Evolutionary conservation across 2,113 vertebrate genomes (phyloP).

Genomic region (Lophochroa leadbeateri): DNA sequence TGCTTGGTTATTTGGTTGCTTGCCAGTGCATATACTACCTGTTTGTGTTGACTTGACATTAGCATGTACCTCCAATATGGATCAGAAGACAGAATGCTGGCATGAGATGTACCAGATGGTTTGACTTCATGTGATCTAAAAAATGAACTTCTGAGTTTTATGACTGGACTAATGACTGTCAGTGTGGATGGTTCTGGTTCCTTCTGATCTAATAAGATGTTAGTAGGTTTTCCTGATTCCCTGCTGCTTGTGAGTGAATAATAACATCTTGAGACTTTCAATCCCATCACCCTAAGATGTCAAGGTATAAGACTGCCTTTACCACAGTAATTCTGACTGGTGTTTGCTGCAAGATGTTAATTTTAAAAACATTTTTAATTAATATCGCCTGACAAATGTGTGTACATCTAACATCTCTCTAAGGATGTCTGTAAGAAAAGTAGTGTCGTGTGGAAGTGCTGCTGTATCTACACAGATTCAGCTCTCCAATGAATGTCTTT

Average conservation of each 20-base stretch:
- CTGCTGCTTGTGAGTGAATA: slow-evolving; percentile 47
- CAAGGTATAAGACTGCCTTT: slow-evolving; percentile 12
- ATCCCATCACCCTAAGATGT: neutral
- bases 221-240: neutral
- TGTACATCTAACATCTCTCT: neutral
- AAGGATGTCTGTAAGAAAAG: neutral
- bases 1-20: slow-evolving; percentile 74
- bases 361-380: slow-evolving; percentile 47
- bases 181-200: slow-evolving; percentile 27
- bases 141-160: neutral
- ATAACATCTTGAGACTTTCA: slow-evolving; percentile 39
- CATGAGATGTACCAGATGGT: neutral
- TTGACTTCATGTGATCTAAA: slow-evolving; percentile 4
- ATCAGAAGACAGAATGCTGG: slow-evolving; percentile 50
- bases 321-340: neutral
- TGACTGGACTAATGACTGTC: neutral
- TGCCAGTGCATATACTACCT: slow-evolving; percentile 64
- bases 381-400: slow-evolving; percentile 31
- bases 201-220: slow-evolving; percentile 50
- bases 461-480: neutral
- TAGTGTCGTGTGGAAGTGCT: neutral
- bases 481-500: neutral
- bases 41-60: slow-evolving; percentile 9
- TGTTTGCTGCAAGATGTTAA: slow-evolving; percentile 47
- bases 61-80: slow-evolving; percentile 51